Evolutionary conservation across 2,113 vertebrate species (phyloP).

Genomic region (Crotalus helleri): DNA sequence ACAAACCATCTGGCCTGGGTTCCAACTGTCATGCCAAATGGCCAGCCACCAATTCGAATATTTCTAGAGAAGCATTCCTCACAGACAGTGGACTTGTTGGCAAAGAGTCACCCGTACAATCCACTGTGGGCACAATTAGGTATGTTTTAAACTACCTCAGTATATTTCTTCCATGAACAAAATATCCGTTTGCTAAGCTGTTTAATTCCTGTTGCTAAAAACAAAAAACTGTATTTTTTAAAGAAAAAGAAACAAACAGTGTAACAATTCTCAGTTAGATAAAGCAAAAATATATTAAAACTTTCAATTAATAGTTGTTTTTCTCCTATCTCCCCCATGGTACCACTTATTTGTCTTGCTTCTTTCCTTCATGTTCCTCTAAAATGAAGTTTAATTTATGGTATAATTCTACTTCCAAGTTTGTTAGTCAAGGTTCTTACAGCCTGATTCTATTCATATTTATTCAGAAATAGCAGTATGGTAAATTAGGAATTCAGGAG

Average conservation of each 20-base stretch:
- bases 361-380: not conserved
- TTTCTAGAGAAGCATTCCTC: slow-evolving; percentile 99
- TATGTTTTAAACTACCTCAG: slow-evolving; percentile 58
- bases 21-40: slow-evolving; percentile 97
- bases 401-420: not conserved
- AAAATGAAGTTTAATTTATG: not conserved
- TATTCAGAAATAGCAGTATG: not conserved
- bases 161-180: not conserved
- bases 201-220: not conserved
- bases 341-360: too few species aligned
- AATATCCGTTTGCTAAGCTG: not conserved
- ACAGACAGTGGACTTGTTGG: slow-evolving; percentile 94
- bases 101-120: slow-evolving; percentile 96
- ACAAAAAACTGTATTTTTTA: not conserved
- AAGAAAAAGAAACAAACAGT: not conserved
- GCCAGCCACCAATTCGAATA: slow-evolving; percentile 94
- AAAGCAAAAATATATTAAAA: not conserved
- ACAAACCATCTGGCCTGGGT: slow-evolving; percentile 99
- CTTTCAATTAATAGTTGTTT: not conserved
- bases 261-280: not conserved
- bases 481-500: too few species aligned
- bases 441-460: not conserved
- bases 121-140: slow-evolving; percentile 97
- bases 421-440: not conserved
- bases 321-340: not conserved